Evolutionary conservation across 2,797 vertebrate species (phyloP), one percentile per base, ranked within the genome.

Genomic region (Sebastes diploproa): DNA sequence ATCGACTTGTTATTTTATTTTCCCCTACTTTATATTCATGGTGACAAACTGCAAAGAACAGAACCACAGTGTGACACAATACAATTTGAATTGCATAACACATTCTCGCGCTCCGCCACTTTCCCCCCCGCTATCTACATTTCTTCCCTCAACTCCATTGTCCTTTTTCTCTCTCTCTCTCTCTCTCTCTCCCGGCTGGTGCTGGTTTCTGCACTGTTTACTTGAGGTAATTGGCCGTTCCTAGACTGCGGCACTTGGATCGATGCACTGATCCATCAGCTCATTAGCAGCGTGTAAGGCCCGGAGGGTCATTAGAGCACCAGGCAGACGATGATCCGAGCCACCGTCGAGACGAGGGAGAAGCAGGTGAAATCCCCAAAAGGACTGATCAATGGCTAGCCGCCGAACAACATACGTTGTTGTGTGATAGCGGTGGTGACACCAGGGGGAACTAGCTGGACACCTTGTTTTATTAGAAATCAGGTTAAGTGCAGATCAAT

Each of bases 181-280:
- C 36, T 38, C 36, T 38, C 38, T 66, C 81, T 89, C 68, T 78
- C 78, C 83, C 67, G 80, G 83, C 83, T 56, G 82, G 82, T 71
- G 80, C 79, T 55, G 68, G 72, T 91, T 86, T 85, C 82, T 85
- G 69, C 80, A 80, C 81, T 93, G 92, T 94, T 94, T 95, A 90
- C 90, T 92, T 89, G 89, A 92, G 85, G 91, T 94, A 93, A 94
- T 93, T 94, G 94, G 90, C 86, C 82, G 22, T 92, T 93, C 84
- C 83, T 88, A 69, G 91, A 90, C 90, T 87, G 88, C 78, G 22
- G 88, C 87, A 85, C 75, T 84, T 67, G 75, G 90, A 94, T 95
- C 93, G 79, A 94, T 95, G 78, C 65, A 7, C 92, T 92, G 94
- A 92, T 93, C 91, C 92, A 93, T 93, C 93, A 90, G 90, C 92